A percentile compares a stretch with the other conserved stretches of the same genome.
Conservation (phyloP, 2,797 vertebrate genomes). For the Clarias laeviceps region DNA sequence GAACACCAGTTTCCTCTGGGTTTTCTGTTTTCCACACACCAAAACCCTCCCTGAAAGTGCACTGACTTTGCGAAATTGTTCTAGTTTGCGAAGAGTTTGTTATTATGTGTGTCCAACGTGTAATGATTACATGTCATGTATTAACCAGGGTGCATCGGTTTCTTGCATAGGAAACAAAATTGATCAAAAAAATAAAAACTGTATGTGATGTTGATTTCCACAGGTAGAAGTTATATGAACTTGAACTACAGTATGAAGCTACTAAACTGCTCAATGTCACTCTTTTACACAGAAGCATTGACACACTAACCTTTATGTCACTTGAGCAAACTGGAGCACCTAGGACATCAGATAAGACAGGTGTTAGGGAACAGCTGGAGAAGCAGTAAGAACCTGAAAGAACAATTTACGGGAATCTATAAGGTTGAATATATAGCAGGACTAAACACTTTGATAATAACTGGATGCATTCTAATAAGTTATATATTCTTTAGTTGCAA, state of each 20-base stretch:
- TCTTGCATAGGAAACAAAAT: background rate
- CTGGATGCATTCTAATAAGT: background rate
- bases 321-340: conserved; percentile 22
- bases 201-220: background rate
- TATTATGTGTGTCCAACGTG: background rate
- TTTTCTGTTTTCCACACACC: background rate
- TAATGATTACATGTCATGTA: background rate
- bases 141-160: background rate
- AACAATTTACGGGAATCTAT: conserved; percentile 15
- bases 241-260: no score
- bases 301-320: conserved; percentile 3
- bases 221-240: background rate
- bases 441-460: background rate
- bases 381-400: background rate
- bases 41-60: background rate
- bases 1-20: background rate
- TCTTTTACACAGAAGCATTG: background rate
- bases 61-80: background rate
- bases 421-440: background rate
- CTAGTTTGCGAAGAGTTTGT: background rate
- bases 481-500: background rate
- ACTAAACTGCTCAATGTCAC: background rate
- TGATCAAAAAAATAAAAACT: background rate
- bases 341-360: conserved; percentile 22
- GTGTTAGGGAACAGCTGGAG: conserved; percentile 30